Evolutionary conservation across 2,888 invertebrate species (phyloP).

Genomic region (Dynastes hyllus): DNA sequence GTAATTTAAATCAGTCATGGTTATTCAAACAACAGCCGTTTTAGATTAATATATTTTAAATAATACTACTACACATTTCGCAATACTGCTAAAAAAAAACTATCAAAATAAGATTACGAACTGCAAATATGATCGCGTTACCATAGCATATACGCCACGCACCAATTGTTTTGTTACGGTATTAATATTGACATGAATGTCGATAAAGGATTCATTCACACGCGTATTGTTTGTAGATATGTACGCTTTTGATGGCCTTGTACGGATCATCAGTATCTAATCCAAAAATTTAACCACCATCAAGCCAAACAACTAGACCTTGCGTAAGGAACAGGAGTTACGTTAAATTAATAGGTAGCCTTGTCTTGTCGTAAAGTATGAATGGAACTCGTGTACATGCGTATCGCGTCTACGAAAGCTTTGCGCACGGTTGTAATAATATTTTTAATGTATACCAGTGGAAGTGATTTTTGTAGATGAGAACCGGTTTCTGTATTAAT

Average conservation of each 20-base stretch:
- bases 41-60: too few species aligned
- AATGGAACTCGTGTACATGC: slow-evolving; percentile 31
- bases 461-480: background rate
- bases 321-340: slow-evolving; percentile 24
- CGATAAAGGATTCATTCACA: slow-evolving; percentile 11
- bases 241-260: background rate
- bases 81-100: too few species aligned
- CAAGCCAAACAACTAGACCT: background rate
- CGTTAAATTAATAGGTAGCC: slow-evolving; percentile 33
- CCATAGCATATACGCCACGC: too few species aligned
- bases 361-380: slow-evolving; percentile 35
- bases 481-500: slow-evolving; percentile 22
- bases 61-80: too few species aligned
- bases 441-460: slow-evolving; percentile 12
- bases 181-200: slow-evolving; percentile 15
- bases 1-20: too few species aligned
- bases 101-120: background rate
- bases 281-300: slow-evolving; percentile 22
- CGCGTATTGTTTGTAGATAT: slow-evolving; percentile 2
- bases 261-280: slow-evolving; percentile 16
- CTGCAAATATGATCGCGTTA: background rate
- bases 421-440: slow-evolving; percentile 8
- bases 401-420: slow-evolving; percentile 12
- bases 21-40: too few species aligned
- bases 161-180: slow-evolving; percentile 6